Base-by-base conservation (phyloP, 2,888 invertebrate species). In the Stenotaenia linearis region DNA sequence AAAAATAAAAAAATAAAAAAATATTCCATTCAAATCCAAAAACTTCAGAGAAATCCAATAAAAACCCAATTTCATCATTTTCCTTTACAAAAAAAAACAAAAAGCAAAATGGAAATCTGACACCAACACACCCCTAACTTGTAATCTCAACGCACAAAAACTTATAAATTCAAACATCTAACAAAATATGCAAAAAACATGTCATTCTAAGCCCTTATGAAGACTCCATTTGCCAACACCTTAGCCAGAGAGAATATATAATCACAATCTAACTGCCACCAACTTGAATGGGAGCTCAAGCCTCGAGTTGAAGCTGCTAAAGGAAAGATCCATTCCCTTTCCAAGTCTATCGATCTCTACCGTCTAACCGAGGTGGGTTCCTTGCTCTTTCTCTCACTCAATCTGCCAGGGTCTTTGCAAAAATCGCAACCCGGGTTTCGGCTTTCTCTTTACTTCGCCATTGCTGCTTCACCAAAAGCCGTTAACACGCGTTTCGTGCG, bases 381-480 rank as follows among this genome's bases (percentile, higher is more conserved):
- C 35, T 79, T 80, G 61, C 78, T 77, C 50, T 74, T 79, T 81
- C 78, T 45, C 45, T 45, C 50, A 50, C 37, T 78, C 40, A 30
- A 37, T 78, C 50, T 45, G 30, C 45, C 78, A 40, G 30, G 23
- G 40, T 45, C 23, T 21, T 45, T 78, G n/a, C 6, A 45, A 69
- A 69, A 69, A 69, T 69, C 69, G 69, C 69, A 69, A 69, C 23
- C 23, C 69, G 10, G 61, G 25, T 61, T 61, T 61, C 61, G 61
- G 69, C 69, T 69, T 69, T 69, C 69, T 7, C 15, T 50, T n/a
- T 18, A 4, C 15, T 50, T 50, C 69, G 28, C 69, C 69, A 69
- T 69, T 69, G 69, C 69, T 69, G 69, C 28, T 28, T 1, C 6
- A 1, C n/a, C 7, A 6, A 50, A 50, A 50, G 7, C 15, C 18